Base-by-base conservation (phyloP, 2,113 vertebrate genomes). In the Planiliza haematocheilus region DNA sequence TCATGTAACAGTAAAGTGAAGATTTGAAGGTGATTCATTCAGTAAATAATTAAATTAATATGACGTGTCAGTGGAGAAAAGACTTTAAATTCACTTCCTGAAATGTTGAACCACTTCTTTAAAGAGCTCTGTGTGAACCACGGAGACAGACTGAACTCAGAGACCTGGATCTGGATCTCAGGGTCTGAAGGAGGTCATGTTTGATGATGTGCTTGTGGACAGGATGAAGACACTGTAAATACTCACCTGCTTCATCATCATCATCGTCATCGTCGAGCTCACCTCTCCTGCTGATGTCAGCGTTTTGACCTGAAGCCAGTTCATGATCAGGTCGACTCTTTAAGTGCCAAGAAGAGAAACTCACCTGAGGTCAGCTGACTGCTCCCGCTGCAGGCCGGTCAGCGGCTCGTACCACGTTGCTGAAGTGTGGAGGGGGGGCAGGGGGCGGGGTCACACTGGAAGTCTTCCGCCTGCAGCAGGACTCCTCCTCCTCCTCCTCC, bases 271-370 rank as follows among this genome's bases (percentile, higher is more conserved):
- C 24, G 5, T 30, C 24, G 24, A 16, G 9, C 46, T 2, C 51
- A 58, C 38, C 45, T 11, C 16, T 38, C n/a, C n/a, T 24, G 68
- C 36, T 56, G 62, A 67, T 53, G 30, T 70, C 46, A 53, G 24
- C 4, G 39, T 7, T 43, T 43, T 2, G 2, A n/a, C 49, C 10
- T 10, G 36, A 4, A 24, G 48, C 41, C 36, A 14, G 61, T 62
- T 59, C 0, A 4, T 62, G 45, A 57, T n/a, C 4, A 48, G 24
- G 65, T 51, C 12, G 2, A 58, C 48, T 64, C 57, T 61, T 51
- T 36, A 82, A 77, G 79, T 87, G 82, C 72, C 82, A 87, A 82
- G 21, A 39, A 7, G 34, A 60, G 7, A 34, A 46, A 36, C 61
- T 71, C 38, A 49, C 58, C 56, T 77, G 71, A 20, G 6, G 57